phyloP scores from a whole-genome alignment of 1,140 invertebrate genomes.

The Melanaphis sacchari region DNA sequence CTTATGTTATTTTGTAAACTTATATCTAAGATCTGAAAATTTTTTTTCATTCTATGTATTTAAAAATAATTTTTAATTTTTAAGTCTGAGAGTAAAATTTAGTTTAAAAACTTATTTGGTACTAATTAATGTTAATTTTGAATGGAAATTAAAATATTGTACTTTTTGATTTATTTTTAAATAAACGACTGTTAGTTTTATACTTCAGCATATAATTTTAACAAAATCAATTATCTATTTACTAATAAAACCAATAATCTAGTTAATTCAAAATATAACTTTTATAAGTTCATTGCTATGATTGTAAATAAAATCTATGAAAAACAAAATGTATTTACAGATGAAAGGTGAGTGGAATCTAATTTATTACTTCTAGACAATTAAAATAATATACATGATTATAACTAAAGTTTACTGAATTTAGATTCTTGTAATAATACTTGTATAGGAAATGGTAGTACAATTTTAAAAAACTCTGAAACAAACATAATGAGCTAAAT shows the following conservation, averaged over 20 bases:
- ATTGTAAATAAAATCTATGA: not conserved
- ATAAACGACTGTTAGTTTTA: conserved; percentile 9
- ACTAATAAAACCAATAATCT: not conserved
- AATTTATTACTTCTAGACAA: not conserved
- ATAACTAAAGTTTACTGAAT: too few species aligned
- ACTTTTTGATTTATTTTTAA: not conserved
- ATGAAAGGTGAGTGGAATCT: not conserved
- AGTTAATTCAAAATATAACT: not conserved
- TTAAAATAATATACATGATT: too few species aligned
- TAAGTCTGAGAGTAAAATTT: not conserved
- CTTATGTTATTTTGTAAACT: conserved; percentile 72
- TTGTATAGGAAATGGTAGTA: too few species aligned
- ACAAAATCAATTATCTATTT: not conserved
- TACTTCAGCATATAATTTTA: not conserved
- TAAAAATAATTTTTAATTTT: not conserved
- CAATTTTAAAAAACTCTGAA: too few species aligned
- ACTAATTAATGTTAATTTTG: not conserved
- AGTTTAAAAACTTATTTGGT: not conserved
- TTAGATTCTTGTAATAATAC: too few species aligned
- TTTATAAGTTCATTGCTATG: not conserved
- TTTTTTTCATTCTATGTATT: not conserved
- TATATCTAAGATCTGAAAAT: not conserved
- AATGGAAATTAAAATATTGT: not conserved
- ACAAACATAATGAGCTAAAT: too few species aligned
- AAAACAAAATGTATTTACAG: not conserved